Base-by-base conservation (phyloP, 1,140 invertebrate species). In the Hyposmocoma kahamanoa region DNA sequence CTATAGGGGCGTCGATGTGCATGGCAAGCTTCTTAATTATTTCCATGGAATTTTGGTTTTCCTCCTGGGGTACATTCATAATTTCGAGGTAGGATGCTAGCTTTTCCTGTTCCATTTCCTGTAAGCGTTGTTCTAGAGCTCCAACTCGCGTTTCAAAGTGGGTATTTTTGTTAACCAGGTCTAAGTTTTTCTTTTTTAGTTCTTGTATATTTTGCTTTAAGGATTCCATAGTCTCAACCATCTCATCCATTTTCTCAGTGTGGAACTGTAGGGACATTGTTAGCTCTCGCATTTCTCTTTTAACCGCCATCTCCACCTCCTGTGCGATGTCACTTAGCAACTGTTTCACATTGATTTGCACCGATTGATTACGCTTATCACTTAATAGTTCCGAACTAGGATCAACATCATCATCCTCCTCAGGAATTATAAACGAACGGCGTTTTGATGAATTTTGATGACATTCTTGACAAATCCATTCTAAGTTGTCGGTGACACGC, bases 171-270 rank as follows among this genome's bases (percentile, higher is more conserved):
- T 59, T 59, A 20, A 28, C 39, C 3, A 54, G 22, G 13, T 52
- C 42, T 3, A 24, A 22, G 19, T 51, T 34, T 22, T 55, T 59
- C 19, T 41, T 50, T 20, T 59, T 39, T 17, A 59, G 28, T 17
- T 45, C 38, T 18, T 44, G 39, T 3, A 53, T 44, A 6, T 28
- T 53, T 18, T 38, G 19, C 26, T 41, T 38, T 13, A 49, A 6
- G 11, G 19, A 11, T 1, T 53, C 36, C 0, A 53, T 13, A 19
- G 15, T 22, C n/a, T 47, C 43, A 0, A 42, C 15, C 2, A 53
- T 24, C 4, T 59, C 56, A 36, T 59, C 56, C 15, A 59, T 30
- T 28, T 59, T 59, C 8, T 50, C 38, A 10, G 43, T 47, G 13
- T 43, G 38, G 18, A 39, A 53, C 22, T 51, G 32, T 3, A 59